Conservation (phyloP, 2,113 vertebrate species). For the Catharus bicknelli region DNA sequence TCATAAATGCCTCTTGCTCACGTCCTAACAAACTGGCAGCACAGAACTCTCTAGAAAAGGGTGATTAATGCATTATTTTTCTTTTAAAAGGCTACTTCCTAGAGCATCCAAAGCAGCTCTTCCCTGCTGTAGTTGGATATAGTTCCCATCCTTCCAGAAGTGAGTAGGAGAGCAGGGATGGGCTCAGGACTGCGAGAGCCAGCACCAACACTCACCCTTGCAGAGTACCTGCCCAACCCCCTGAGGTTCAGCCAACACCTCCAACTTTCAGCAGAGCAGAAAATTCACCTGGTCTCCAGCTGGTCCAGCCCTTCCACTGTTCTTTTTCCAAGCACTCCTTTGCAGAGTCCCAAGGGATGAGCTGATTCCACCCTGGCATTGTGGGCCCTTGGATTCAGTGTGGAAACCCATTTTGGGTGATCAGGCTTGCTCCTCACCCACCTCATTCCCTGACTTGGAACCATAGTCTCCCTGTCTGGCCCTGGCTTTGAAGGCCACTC, state of each 20-base stretch:
- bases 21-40: neutral
- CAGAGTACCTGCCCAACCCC: rapidly evolving
- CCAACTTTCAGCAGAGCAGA: neutral
- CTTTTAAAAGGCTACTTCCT: neutral
- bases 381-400: neutral
- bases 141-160: neutral
- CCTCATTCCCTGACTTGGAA: neutral
- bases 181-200: rapidly evolving
- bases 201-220: neutral
- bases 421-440: neutral
- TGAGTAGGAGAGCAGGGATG: neutral
- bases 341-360: neutral
- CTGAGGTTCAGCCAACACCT: neutral
- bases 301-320: neutral
- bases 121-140: neutral
- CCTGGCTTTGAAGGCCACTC: neutral
- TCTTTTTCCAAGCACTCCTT: neutral
- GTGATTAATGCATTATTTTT: neutral
- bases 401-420: neutral
- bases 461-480: neutral
- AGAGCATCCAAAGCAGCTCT: neutral
- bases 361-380: neutral
- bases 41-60: neutral
- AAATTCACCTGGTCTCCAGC: neutral
- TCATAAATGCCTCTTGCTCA: neutral